Conservation (phyloP, 2,113 vertebrate species). For the Grallaria varia region DNA sequence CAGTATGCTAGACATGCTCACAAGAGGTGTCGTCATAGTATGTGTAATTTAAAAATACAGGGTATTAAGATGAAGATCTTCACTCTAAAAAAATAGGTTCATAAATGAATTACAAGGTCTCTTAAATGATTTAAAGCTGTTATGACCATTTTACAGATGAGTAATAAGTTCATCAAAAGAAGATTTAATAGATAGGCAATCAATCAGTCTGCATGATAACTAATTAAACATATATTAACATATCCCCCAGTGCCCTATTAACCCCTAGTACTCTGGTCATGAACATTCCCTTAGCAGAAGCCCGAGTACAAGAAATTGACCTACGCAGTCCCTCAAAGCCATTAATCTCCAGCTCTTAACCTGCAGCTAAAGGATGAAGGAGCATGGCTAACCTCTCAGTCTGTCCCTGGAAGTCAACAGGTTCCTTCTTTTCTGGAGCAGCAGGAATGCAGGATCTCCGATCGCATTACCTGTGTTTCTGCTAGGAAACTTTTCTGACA, state of each 20-base stretch:
- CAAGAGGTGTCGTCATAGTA: background rate
- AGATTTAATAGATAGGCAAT: conserved; percentile 27
- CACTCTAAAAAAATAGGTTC: background rate
- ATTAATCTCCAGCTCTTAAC: background rate
- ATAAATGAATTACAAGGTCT: background rate
- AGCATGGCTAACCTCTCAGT: background rate
- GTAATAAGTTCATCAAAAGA: conserved; percentile 15
- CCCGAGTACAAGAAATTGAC: background rate
- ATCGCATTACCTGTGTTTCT: background rate
- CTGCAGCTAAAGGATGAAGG: background rate
- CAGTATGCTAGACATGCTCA: background rate
- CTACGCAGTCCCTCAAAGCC: background rate
- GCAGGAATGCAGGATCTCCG: accelerated
- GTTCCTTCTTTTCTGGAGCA: background rate
- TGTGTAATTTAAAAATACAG: background rate
- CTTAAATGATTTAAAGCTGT: conserved; percentile 1
- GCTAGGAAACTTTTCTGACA: background rate
- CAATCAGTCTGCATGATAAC: background rate
- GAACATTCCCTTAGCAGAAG: background rate
- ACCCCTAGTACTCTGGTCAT: background rate
- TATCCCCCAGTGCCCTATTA: background rate
- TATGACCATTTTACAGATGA: conserved; percentile 19
- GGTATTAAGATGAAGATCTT: background rate
- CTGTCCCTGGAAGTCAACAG: background rate
- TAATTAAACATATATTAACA: background rate